Conservation (phyloP, 2,797 vertebrate species). For the Carcharodon carcharias region DNA sequence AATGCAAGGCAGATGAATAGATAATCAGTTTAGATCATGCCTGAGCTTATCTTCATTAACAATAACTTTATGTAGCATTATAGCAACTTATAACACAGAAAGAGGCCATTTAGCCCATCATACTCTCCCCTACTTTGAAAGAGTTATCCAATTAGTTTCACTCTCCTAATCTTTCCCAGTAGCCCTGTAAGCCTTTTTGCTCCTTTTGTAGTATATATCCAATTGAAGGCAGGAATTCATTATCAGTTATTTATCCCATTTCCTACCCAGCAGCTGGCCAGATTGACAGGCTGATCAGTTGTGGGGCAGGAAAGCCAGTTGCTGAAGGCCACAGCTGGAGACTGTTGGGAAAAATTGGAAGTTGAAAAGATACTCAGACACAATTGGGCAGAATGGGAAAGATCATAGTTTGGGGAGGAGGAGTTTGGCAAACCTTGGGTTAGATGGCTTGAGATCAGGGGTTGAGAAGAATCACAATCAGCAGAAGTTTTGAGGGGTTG, state of each 20-base stretch:
- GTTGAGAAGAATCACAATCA: not conserved
- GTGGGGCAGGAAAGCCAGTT: not conserved
- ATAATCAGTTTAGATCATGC: not conserved
- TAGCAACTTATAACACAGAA: not conserved
- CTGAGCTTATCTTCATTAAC: not conserved
- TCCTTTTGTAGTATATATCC: not conserved
- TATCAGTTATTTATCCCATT: not conserved
- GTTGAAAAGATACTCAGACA: not conserved
- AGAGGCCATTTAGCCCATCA: not conserved
- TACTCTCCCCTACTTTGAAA: not conserved
- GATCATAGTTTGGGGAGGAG: not conserved
- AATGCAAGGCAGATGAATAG: not conserved
- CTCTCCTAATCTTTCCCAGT: not conserved
- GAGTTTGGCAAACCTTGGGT: not conserved
- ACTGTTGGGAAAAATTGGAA: not conserved
- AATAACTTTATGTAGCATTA: not conserved
- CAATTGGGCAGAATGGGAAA: not conserved
- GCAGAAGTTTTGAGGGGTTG: not conserved
- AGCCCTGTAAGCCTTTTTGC: not conserved
- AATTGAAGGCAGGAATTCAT: not conserved
- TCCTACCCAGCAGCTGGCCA: not conserved
- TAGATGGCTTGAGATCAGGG: too few relatives aligned
- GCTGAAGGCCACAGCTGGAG: not conserved
- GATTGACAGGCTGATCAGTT: not conserved
- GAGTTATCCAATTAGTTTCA: not conserved